These are phyloP conservation scores for Steinernema scapterisci DNA, from an alignment of 2,888 invertebrate genomes.

Conservation along the genomic window DNA sequence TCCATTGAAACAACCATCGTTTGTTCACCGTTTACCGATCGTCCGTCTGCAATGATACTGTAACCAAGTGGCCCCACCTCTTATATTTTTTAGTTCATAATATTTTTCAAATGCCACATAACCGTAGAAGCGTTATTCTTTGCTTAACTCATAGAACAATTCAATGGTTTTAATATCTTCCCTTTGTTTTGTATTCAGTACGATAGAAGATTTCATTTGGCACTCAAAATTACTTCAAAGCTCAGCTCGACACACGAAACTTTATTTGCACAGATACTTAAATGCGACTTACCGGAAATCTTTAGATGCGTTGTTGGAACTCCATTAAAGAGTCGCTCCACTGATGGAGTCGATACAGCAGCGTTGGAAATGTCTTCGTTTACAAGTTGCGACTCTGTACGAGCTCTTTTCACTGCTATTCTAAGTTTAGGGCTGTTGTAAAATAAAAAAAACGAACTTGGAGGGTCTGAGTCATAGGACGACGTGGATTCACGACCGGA, in stretches of 20 bases:
- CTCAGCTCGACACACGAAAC: no score
- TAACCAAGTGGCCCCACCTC: no score
- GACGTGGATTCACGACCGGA: conserved; percentile 57
- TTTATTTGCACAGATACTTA: no score
- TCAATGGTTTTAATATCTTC: no score
- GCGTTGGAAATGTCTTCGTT: background rate
- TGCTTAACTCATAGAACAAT: no score
- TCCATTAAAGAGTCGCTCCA: conserved; percentile 17
- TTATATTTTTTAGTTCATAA: no score
- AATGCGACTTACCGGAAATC: conserved; percentile 25
- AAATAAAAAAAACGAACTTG: background rate
- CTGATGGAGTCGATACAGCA: background rate
- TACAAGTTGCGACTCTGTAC: background rate
- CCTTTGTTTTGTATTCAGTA: no score
- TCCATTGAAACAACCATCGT: conserved; percentile 93
- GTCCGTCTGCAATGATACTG: conserved; percentile 10
- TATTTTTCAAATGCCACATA: no score
- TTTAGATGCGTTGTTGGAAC: conserved; percentile 22
- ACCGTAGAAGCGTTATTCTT: no score
- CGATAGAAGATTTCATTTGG: no score
- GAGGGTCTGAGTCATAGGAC: conserved; percentile 51
- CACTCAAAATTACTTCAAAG: no score
- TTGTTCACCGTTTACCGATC: conserved; percentile 44
- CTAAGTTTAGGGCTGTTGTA: background rate
- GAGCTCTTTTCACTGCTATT: background rate